Percentiles rank a stretch among this genome's conserved stretches.
phyloP scores from a whole-genome alignment of 1,140 invertebrate species.

The Maniola jurtina region DNA sequence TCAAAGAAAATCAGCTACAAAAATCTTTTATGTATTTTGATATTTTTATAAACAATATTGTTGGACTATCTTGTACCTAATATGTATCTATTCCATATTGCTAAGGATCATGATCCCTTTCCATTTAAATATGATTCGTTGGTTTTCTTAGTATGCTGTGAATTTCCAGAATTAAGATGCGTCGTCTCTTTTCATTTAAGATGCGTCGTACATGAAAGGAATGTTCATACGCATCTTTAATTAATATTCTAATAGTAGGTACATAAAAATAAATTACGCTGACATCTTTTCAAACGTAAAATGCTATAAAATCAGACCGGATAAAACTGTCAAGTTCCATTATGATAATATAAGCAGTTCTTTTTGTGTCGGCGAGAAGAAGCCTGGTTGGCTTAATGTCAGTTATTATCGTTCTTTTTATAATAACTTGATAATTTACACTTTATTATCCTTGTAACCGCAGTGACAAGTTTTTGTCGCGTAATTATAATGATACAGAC shows the following conservation, averaged over 20 bases:
- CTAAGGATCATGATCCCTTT: too few relatives aligned
- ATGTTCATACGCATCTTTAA: background rate
- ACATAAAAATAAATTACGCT: slow-evolving; percentile 1
- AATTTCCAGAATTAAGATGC: too few relatives aligned
- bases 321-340: slow-evolving; percentile 33
- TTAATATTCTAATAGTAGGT: background rate
- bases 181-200: too few relatives aligned
- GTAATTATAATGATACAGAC: slow-evolving; percentile 28
- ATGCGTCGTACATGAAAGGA: background rate
- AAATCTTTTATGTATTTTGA: too few relatives aligned
- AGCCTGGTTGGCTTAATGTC: slow-evolving; percentile 32
- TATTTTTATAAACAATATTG: too few relatives aligned
- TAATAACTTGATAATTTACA: slow-evolving; percentile 37
- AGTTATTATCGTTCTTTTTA: slow-evolving; percentile 33
- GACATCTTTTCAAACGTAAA: background rate
- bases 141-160: too few relatives aligned
- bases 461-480: slow-evolving; percentile 32
- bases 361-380: slow-evolving; percentile 27
- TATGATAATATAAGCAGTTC: slow-evolving; percentile 30
- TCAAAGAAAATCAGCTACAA: too few relatives aligned
- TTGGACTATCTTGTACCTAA: too few relatives aligned
- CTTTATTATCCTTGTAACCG: slow-evolving; percentile 32
- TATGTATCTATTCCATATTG: too few relatives aligned
- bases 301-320: slow-evolving; percentile 22
- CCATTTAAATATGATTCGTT: too few relatives aligned